These are phyloP conservation scores for Orgyia antiqua DNA, from an alignment of 2,888 invertebrate species.

Conservation along the genomic window DNA sequence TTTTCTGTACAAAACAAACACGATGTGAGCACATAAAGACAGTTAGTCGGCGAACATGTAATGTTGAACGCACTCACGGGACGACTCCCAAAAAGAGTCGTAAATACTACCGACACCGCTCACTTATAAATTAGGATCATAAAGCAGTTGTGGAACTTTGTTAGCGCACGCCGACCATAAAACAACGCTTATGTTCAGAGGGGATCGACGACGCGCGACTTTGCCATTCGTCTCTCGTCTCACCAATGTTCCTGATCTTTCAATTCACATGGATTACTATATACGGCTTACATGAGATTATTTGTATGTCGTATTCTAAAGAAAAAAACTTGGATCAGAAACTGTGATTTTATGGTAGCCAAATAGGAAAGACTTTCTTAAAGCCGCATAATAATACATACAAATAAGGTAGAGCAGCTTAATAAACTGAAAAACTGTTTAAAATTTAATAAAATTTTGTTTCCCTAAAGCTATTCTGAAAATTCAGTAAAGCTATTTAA, in stretches of 20 bases:
- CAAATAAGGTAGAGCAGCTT: no score
- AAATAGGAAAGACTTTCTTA: slow-evolving; percentile 17
- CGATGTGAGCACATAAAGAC: neutral
- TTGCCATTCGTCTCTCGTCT: slow-evolving; percentile 44
- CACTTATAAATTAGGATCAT: slow-evolving; percentile 79
- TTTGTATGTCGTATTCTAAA: no score
- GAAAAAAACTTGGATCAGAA: no score
- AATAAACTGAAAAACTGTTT: no score
- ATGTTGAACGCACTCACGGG: slow-evolving; percentile 63
- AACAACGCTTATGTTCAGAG: slow-evolving; percentile 63
- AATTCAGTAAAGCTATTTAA: no score
- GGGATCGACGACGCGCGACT: slow-evolving; percentile 42
- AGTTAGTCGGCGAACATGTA: slow-evolving; percentile 15
- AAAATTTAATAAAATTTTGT: no score
- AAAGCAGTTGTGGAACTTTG: slow-evolving; percentile 76
- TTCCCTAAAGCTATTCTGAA: no score
- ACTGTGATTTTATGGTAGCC: slow-evolving; percentile 12
- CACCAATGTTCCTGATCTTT: slow-evolving; percentile 48
- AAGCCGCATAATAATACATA: no score
- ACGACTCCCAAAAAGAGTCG: slow-evolving; percentile 66
- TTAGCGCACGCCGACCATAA: slow-evolving; percentile 72
- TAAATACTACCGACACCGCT: slow-evolving; percentile 69
- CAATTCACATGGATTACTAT: slow-evolving; percentile 48
- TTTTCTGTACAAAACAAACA: no score
- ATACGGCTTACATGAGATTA: slow-evolving; percentile 12